Evolutionary conservation across 2,888 invertebrate genomes (phyloP).

Genomic region (Apamea epomidion): DNA sequence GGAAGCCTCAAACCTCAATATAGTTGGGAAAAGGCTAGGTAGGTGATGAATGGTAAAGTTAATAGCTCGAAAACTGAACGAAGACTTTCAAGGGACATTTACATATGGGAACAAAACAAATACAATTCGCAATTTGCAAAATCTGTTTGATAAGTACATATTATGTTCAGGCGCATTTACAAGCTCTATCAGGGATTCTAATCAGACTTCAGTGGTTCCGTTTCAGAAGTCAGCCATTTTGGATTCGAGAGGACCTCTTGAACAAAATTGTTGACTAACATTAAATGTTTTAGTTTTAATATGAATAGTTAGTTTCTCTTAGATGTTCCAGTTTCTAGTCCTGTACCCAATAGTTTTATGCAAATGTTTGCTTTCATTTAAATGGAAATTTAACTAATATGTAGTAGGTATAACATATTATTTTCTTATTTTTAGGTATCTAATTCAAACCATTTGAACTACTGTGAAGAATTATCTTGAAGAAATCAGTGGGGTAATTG

Average conservation of each 20-base stretch:
- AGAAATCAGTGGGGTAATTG: neutral
- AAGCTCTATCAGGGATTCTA: neutral
- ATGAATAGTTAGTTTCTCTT: slow-evolving; percentile 34
- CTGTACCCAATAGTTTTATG: slow-evolving; percentile 9
- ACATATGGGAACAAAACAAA: neutral
- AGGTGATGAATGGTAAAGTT: neutral
- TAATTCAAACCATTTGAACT: neutral
- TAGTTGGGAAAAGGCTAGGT: too few species aligned
- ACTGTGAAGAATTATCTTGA: neutral
- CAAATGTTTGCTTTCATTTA: neutral
- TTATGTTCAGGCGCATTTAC: slow-evolving; percentile 1
- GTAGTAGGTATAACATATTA: neutral
- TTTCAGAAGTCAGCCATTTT: slow-evolving; percentile 31
- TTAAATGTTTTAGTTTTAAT: slow-evolving; percentile 38
- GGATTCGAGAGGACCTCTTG: slow-evolving; percentile 11
- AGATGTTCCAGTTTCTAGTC: slow-evolving; percentile 28
- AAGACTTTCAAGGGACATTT: too few species aligned
- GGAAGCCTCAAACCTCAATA: too few species aligned
- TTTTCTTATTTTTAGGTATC: neutral
- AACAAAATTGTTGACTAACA: slow-evolving; percentile 39
- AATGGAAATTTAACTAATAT: neutral
- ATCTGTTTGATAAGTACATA: neutral
- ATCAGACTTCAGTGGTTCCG: slow-evolving; percentile 13
- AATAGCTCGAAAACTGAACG: too few species aligned
- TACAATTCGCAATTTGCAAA: neutral